phyloP scores from a whole-genome alignment of 2,888 invertebrate genomes.

The Odontocolon sp. region DNA sequence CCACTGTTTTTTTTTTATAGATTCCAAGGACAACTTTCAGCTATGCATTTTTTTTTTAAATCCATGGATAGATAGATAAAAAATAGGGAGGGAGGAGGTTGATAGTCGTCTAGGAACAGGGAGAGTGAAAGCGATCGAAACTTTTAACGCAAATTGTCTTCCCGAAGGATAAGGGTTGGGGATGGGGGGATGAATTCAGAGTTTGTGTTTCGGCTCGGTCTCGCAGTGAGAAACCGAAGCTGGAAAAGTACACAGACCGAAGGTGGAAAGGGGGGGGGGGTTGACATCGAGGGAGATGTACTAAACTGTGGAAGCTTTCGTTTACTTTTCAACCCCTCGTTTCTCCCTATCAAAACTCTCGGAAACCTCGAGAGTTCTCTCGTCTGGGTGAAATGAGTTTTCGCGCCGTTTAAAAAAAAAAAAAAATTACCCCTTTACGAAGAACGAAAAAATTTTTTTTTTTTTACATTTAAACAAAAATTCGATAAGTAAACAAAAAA shows the following conservation, averaged over 20 bases:
- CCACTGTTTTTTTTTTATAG: background rate
- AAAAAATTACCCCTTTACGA: conserved; percentile 2
- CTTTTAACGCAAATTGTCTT: conserved; percentile 56
- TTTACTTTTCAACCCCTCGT: conserved; percentile 10
- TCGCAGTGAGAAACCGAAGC: conserved; percentile 12
- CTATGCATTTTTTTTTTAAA: conserved; percentile 12
- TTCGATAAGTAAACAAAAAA: too few species aligned
- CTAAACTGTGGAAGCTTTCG: conserved; percentile 38
- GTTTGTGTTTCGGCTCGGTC: conserved; percentile 23
- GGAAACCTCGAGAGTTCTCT: background rate
- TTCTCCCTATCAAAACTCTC: background rate
- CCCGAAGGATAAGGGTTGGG: background rate
- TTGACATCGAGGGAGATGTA: background rate
- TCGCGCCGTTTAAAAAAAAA: background rate
- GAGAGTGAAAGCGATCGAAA: conserved; percentile 56
- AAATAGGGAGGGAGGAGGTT: conserved; percentile 5
- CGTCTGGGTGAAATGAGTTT: conserved; percentile 2
- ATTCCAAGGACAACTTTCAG: conserved; percentile 40
- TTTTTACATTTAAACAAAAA: too few species aligned
- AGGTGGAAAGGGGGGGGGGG: too few species aligned
- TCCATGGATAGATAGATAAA: conserved; percentile 15
- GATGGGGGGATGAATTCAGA: background rate
- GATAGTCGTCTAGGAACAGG: conserved; percentile 23
- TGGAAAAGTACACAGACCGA: too few species aligned
- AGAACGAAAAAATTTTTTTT: background rate